A percentile compares a stretch with the other conserved stretches of the same genome.
phyloP scores from a whole-genome alignment of 1,140 invertebrate species.

The Physella acuta region DNA sequence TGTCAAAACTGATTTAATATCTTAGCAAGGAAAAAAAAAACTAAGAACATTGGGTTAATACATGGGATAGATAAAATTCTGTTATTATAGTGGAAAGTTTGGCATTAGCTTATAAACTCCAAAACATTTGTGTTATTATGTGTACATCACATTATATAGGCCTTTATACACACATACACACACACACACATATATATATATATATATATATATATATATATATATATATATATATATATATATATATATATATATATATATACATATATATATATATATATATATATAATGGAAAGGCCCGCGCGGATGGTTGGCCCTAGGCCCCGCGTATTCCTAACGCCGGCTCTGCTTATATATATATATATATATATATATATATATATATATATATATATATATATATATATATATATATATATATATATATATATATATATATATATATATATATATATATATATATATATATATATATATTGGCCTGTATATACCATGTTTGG shows the following conservation, averaged over 20 bases:
- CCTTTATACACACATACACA: background rate
- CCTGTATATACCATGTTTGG: background rate
- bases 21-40: no score
- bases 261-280: slow-evolving; percentile 3
- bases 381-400: background rate
- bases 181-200: background rate
- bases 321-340: no score
- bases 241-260: background rate
- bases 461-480: background rate
- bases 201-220: background rate
- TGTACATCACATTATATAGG: no score
- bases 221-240: background rate
- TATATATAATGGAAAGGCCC: no score
- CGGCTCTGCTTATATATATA: background rate
- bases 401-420: background rate
- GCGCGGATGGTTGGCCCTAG: no score
- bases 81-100: no score
- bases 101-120: no score
- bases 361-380: background rate
- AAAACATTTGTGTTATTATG: no score
- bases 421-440: background rate
- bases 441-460: background rate
- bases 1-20: no score
- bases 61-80: no score
- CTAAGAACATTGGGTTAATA: no score